Percentiles rank a stretch among this genome's conserved stretches.
Conservation (phyloP, 2,113 vertebrate species). For the Periophthalmodon schlosseri region DNA sequence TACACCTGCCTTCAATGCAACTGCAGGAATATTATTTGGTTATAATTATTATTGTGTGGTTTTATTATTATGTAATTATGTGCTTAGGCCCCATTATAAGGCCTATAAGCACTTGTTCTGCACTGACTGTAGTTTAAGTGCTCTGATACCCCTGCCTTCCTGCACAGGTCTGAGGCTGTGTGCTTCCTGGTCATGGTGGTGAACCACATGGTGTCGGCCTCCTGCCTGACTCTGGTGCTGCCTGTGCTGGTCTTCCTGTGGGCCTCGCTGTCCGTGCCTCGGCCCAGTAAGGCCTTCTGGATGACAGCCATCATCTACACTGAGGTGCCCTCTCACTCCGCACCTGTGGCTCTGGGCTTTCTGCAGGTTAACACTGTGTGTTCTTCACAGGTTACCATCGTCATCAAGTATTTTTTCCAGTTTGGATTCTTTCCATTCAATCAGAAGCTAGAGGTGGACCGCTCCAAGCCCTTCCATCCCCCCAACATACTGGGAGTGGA, state of each 20-base stretch:
- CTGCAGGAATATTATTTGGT: no score
- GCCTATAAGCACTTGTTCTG: no score
- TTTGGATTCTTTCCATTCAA: conserved; percentile 97
- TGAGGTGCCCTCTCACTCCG: conserved; percentile 77
- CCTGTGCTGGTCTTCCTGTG: conserved; percentile 96
- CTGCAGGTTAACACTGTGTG: not conserved
- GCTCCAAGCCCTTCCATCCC: conserved; percentile 84
- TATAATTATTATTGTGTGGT: no score
- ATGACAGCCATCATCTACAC: conserved; percentile 98
- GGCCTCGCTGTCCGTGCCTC: conserved; percentile 96
- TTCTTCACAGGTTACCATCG: conserved; percentile 85
- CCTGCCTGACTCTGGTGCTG: conserved; percentile 89
- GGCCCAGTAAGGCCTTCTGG: conserved; percentile 97
- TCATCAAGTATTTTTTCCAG: conserved; percentile 98
- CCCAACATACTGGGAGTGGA: conserved; percentile 97
- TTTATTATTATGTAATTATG: no score
- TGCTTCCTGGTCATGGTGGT: conserved; percentile 98
- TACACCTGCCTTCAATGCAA: not conserved
- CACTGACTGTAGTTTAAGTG: no score
- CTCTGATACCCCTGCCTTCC: not conserved
- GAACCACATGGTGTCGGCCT: conserved; percentile 96
- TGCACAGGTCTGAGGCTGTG: conserved; percentile 88
- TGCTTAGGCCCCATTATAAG: no score
- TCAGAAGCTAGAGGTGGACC: conserved; percentile 68
- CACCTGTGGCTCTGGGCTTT: not conserved